Evolutionary conservation across 1,140 invertebrate species (phyloP).

Genomic region (Ceratina calcarata): DNA sequence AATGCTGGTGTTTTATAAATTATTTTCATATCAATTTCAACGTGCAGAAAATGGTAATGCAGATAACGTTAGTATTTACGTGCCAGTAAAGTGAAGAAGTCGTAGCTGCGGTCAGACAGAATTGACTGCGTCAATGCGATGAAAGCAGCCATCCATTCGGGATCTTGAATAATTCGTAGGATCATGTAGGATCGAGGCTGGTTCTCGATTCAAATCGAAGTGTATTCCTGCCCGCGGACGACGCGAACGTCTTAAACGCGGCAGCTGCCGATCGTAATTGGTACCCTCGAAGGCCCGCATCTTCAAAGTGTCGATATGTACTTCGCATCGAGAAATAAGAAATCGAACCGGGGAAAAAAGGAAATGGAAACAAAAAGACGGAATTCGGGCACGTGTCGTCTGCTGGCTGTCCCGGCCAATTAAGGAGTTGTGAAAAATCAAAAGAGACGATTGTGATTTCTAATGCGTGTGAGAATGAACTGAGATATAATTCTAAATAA

Average conservation of each 20-base stretch:
- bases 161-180: neutral
- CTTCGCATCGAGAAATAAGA: slow-evolving; percentile 46
- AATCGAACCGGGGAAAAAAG: neutral
- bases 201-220: slow-evolving; percentile 43
- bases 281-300: slow-evolving; percentile 71
- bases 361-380: neutral
- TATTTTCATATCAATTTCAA: neutral
- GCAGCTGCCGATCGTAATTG: slow-evolving; percentile 75
- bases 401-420: slow-evolving; percentile 17
- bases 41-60: neutral
- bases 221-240: slow-evolving; percentile 41
- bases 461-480: neutral
- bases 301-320: slow-evolving; percentile 68
- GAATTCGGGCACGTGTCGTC: slow-evolving; percentile 29
- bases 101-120: neutral
- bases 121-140: neutral
- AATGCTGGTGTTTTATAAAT: too few species aligned
- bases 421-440: slow-evolving; percentile 21
- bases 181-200: neutral
- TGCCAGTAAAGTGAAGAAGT: too few species aligned
- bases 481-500: neutral
- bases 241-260: slow-evolving; percentile 27
- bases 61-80: too few species aligned
- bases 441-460: too few species aligned
- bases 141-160: too few species aligned